phyloP scores from a whole-genome alignment of 2,888 invertebrate genomes.

The Napeogenes sylphis region DNA sequence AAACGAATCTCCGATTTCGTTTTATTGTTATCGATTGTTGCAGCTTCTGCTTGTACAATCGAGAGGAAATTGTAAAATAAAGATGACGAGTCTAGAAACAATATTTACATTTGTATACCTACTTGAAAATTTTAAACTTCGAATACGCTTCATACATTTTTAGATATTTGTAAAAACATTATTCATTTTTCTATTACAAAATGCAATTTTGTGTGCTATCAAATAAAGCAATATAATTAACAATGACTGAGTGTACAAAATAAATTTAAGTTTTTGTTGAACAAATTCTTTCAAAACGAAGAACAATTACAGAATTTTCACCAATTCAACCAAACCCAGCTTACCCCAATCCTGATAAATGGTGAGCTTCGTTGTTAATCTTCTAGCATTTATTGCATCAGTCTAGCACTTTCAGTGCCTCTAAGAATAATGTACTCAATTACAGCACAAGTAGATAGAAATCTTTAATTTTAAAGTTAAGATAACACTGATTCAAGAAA shows the following conservation, averaged over 20 bases:
- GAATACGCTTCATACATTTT: not conserved
- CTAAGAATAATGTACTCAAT: conserved; percentile 31
- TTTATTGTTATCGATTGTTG: conserved; percentile 3
- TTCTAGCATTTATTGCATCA: conserved; percentile 33
- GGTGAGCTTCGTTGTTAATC: conserved; percentile 30
- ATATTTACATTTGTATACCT: conserved; percentile 6
- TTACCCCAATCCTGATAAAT: conserved; percentile 31
- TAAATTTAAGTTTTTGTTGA: conserved; percentile 6
- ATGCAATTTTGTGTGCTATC: conserved; percentile 10
- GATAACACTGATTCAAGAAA: conserved; percentile 17
- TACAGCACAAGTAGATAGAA: conserved; percentile 27
- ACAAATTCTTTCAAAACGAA: conserved; percentile 14
- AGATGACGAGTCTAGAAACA: conserved; percentile 2
- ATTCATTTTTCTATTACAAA: conserved; percentile 5
- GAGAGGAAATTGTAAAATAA: conserved; percentile 7
- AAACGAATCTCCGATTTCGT: not conserved
- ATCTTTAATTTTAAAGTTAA: conserved; percentile 28
- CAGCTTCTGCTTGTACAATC: not conserved
- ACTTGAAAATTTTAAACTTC: conserved; percentile 3
- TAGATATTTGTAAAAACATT: conserved; percentile 6
- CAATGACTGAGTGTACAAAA: too few species aligned
- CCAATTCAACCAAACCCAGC: conserved; percentile 20
- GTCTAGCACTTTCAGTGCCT: conserved; percentile 28
- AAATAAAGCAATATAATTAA: not conserved
- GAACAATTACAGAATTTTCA: conserved; percentile 9